Evolutionary conservation across 2,888 invertebrate genomes (phyloP), one percentile per base, ranked within the genome.

Genomic region (Heliconius erato): DNA sequence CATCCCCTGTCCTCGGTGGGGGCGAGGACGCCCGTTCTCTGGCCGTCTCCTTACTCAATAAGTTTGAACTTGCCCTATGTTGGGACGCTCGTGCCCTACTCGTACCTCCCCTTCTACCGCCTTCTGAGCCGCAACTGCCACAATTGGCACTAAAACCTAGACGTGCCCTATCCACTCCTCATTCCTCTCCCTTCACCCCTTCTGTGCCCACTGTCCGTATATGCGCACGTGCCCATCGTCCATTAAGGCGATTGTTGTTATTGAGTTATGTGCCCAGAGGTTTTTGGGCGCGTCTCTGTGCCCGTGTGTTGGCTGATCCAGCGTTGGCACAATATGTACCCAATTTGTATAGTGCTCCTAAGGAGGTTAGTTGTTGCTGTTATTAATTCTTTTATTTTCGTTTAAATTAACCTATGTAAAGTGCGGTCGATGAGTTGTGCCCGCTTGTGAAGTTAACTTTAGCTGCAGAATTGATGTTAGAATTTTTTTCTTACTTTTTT

Each of bases 201-300:
- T 80, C n/a, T 72, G 54, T 19, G n/a, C 90, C 84, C 96, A 96
- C 81, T 85, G 84, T 23, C 95, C 63, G 92, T 97, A 79, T 90
- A 86, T 1, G 84, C 92, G 32, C 84, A 85, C 1, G 91, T 89
- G 0, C 91, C 9, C 26, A 26, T 23, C 78, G 78, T 97, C 97
- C 0, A 96, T 63, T 98, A 72, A 97, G 97, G 0, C 96, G 99
- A 0, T 96, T 99, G 80, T 96, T 99, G 23, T 96, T 99, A 16
- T 98, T 99, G 97, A 99, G 99, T 0, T 99, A 99, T 94, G 99
- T 99, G 91, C 99, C 99, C 1, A 98, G 98, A 85, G 99, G 99
- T 1, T 99, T 99, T 95, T 99, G 99, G 99, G 98, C 99, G 0
- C 96, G 99, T 2, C 96, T 99, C 35, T 98, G 99, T 85, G 98